Percentiles rank a stretch among this genome's conserved stretches.
phyloP scores from a whole-genome alignment of 2,888 invertebrate genomes.

The Calliopum simillimum region DNA sequence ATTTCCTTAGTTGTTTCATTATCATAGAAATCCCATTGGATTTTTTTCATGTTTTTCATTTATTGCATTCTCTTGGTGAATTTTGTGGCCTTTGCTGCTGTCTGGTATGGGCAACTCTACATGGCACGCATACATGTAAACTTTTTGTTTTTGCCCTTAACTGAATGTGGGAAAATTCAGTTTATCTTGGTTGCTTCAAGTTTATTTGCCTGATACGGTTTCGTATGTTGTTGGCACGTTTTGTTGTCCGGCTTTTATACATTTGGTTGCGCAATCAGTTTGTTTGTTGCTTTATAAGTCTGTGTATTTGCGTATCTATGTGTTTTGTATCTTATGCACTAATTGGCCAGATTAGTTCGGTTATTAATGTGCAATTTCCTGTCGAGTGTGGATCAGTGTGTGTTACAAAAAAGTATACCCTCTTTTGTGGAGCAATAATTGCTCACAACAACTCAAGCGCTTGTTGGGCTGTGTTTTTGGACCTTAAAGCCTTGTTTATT shows the following conservation, averaged over 20 bases:
- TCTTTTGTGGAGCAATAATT: too few relatives aligned
- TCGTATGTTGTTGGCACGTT: neutral
- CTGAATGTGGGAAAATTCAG: neutral
- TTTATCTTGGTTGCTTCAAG: constrained; percentile 3
- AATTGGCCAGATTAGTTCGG: constrained; percentile 25
- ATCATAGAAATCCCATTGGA: constrained; percentile 27
- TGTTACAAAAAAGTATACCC: neutral
- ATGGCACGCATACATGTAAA: too few relatives aligned
- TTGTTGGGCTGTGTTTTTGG: too few relatives aligned
- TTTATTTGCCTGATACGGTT: neutral
- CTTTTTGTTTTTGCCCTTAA: neutral
- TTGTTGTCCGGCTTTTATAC: neutral
- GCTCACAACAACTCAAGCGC: too few relatives aligned
- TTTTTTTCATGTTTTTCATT: constrained; percentile 23
- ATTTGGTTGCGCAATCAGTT: constrained; percentile 10
- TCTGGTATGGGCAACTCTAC: too few relatives aligned
- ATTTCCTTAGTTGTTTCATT: constrained; percentile 8
- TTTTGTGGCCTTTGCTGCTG: constrained; percentile 3
- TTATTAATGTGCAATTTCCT: constrained; percentile 29
- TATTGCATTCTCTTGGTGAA: constrained; percentile 11
- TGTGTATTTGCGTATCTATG: too few relatives aligned
- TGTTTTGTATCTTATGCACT: constrained; percentile 20
- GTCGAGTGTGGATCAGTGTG: constrained; percentile 7
- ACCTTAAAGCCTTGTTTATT: too few relatives aligned
- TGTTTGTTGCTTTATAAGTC: too few relatives aligned